A percentile compares a stretch with the other conserved stretches of the same genome.
These are phyloP conservation scores for Hipposideros armiger DNA, from an alignment of 2,113 vertebrate species.

Conservation along the genomic window DNA sequence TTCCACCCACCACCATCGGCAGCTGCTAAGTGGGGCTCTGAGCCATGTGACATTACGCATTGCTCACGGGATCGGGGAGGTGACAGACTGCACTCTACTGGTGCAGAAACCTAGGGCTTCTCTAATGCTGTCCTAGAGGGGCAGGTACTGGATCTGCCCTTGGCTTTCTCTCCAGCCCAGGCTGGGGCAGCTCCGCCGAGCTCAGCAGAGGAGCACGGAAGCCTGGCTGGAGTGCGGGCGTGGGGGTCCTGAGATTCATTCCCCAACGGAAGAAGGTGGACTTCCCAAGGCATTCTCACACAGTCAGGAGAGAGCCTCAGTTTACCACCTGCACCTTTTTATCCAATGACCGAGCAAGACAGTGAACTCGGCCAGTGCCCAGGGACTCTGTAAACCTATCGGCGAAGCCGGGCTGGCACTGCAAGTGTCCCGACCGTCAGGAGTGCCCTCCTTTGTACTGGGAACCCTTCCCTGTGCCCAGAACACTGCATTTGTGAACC, in stretches of 20 bases:
- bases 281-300: neutral
- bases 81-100: accelerated
- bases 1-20: accelerated
- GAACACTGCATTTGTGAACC: accelerated
- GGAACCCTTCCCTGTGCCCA: neutral
- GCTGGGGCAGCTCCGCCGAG: neutral
- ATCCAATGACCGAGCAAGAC: neutral
- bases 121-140: accelerated
- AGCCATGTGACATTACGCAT: accelerated
- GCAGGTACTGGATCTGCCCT: too few relatives aligned
- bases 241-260: accelerated
- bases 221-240: neutral
- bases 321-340: accelerated
- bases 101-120: neutral
- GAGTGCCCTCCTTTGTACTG: accelerated
- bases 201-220: neutral
- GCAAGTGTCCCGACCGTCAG: accelerated
- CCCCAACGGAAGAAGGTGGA: accelerated
- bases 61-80: neutral
- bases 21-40: neutral
- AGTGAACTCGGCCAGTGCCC: accelerated
- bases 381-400: neutral
- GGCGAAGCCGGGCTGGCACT: accelerated
- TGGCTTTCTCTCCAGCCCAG: neutral
- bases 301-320: neutral